Evolutionary conservation across 2,888 invertebrate species (phyloP), one percentile per base, ranked within the genome.

Genomic region (Chrysolina americana): DNA sequence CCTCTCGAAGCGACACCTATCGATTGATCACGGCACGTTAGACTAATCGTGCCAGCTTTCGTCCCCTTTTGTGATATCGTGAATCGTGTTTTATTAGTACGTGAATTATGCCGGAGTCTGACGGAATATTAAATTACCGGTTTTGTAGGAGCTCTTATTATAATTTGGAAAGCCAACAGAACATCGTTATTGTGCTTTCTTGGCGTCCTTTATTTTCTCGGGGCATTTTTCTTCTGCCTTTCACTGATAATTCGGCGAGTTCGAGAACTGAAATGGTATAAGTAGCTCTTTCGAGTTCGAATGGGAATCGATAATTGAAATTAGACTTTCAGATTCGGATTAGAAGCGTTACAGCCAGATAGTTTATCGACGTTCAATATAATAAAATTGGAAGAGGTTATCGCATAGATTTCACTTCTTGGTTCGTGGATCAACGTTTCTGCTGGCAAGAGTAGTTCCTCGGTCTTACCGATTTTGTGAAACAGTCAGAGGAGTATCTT

Each of bases 11-110:
- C 21, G 53, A 53, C 53, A 53, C 53, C 53, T 21, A 53, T 53
- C 53, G 53, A 53, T 53, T 21, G 53, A 21, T 53, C 53, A 53
- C 53, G 53, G 19, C 53, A 53, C 53, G 53, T 53, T 53, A 53
- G 53, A 21, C 53, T 21, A 53, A 53, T 53, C 53, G 21, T 1
- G 21, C 53, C 53, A 53, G 53, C 21, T 53, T 53, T 53, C 11
- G 15, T 21, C 53, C 53, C 53, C 53, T 19, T 53, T 53, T 53
- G 21, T 21, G 21, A 53, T 21, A 19, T 5, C 13, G 17, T 11
- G 21, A 53, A 4, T 19, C 53, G 53, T 53, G 53, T 53, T 53
- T 53, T 53, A 53, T 53, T 21, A 53, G 53, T 11, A 21, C 19
- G 21, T 53, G 53, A 53, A 53, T 53, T 53, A 53, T 53, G 21